phyloP scores from a whole-genome alignment of 1,140 invertebrate genomes.

The Drosophila elegans region DNA sequence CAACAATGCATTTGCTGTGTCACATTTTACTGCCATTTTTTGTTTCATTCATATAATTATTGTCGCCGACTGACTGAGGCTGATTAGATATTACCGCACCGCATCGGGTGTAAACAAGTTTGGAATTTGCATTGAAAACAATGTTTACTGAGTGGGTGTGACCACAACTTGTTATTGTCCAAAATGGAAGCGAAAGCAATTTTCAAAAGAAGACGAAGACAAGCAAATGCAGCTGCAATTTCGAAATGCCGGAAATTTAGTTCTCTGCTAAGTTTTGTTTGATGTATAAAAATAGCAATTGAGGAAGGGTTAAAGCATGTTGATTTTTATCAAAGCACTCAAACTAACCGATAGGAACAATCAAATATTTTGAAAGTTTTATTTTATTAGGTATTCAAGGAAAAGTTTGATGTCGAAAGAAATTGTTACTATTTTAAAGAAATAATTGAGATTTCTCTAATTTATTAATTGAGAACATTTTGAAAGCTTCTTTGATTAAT shows the following conservation, averaged over 20 bases:
- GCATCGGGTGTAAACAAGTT: conserved; percentile 54
- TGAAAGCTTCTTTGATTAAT: not conserved
- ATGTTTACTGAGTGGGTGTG: conserved; percentile 39
- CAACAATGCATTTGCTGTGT: conserved; percentile 70
- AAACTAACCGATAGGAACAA: too few species aligned
- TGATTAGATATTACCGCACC: conserved; percentile 66
- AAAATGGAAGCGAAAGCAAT: conserved; percentile 25
- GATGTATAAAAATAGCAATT: not conserved
- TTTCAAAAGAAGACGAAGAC: conserved; percentile 7
- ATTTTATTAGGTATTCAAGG: too few species aligned
- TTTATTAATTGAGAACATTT: too few species aligned
- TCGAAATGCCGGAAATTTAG: conserved; percentile 30
- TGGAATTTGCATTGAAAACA: conserved; percentile 44
- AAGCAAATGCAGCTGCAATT: conserved; percentile 22
- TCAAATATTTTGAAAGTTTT: too few species aligned
- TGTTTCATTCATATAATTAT: conserved; percentile 54
- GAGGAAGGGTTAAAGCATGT: too few species aligned
- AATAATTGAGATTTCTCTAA: too few species aligned
- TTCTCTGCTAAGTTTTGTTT: not conserved
- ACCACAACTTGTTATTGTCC: conserved; percentile 34
- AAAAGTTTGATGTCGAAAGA: too few species aligned
- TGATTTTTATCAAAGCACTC: too few species aligned
- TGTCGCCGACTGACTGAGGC: conserved; percentile 30
- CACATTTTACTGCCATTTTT: conserved; percentile 21
- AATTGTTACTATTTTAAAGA: too few species aligned